Evolutionary conservation across 2,888 invertebrate genomes (phyloP).

Genomic region (Pecten maximus): DNA sequence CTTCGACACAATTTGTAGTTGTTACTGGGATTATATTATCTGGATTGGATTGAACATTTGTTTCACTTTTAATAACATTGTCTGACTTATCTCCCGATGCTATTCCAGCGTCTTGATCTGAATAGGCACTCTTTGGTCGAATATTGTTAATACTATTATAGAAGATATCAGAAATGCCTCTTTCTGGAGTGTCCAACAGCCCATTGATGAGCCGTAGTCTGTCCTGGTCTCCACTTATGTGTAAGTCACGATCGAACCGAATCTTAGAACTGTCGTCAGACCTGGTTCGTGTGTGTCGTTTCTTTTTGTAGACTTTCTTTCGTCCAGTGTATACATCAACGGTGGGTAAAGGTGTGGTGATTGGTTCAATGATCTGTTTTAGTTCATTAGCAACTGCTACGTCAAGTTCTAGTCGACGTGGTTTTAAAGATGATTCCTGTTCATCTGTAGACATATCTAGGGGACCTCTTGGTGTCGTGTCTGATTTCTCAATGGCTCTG

Average conservation of each 20-base stretch:
- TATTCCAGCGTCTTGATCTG: no score
- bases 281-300: conserved; percentile 6
- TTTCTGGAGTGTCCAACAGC: neutral
- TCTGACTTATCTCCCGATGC: neutral
- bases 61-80: neutral
- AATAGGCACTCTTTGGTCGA: neutral
- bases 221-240: neutral
- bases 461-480: neutral
- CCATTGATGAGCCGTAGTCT: neutral
- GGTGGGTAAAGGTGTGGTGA: neutral
- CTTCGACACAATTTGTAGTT: neutral
- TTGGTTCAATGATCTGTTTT: neutral
- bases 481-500: neutral
- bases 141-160: neutral
- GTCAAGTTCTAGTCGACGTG: neutral
- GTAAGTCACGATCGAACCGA: neutral
- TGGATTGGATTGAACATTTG: neutral
- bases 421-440: neutral
- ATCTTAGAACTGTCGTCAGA: neutral
- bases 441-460: neutral
- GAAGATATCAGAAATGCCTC: neutral
- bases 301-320: neutral
- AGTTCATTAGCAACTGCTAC: neutral
- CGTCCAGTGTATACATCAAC: neutral
- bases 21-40: neutral